phyloP scores from a whole-genome alignment of 2,888 invertebrate genomes.

The Poecilobothrus nobilitatus region DNA sequence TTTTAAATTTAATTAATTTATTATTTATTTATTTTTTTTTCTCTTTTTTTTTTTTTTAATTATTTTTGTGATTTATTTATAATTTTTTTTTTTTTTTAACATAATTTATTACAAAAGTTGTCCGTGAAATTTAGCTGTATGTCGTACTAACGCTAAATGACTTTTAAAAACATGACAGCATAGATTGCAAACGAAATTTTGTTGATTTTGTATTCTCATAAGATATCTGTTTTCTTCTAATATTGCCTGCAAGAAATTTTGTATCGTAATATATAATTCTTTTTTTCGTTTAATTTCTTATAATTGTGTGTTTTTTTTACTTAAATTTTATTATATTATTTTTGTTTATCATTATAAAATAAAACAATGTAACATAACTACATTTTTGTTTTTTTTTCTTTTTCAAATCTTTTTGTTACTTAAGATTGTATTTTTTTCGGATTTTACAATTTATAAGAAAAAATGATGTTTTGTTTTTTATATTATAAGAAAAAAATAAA shows the following conservation, averaged over 20 bases:
- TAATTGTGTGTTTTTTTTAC: neutral
- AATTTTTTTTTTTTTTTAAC: slow-evolving; percentile 18
- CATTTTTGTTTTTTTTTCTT: neutral
- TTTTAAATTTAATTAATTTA: neutral
- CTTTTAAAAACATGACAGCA: slow-evolving; percentile 29
- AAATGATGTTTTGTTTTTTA: too few species aligned
- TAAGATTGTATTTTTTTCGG: too few species aligned
- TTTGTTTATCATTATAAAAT: neutral
- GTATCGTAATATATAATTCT: slow-evolving; percentile 9
- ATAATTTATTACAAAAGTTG: slow-evolving; percentile 23
- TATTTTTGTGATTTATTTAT: neutral
- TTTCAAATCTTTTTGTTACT: neutral
- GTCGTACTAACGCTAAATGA: slow-evolving; percentile 28
- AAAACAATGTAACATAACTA: neutral
- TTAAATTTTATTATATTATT: neutral
- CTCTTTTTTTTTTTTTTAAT: neutral
- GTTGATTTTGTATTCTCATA: slow-evolving; percentile 28
- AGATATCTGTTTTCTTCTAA: slow-evolving; percentile 29
- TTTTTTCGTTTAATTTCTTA: neutral
- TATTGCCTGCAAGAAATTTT: slow-evolving; percentile 26
- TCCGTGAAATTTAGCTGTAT: slow-evolving; percentile 28
- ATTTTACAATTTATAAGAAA: too few species aligned
- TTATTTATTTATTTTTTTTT: neutral
- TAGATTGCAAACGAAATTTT: slow-evolving; percentile 27
- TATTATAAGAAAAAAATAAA: too few species aligned